A percentile compares a stretch with the other conserved stretches of the same genome.
These are phyloP conservation scores for Cephus nigrinus DNA, from an alignment of 2,888 invertebrate species.

Conservation along the genomic window DNA sequence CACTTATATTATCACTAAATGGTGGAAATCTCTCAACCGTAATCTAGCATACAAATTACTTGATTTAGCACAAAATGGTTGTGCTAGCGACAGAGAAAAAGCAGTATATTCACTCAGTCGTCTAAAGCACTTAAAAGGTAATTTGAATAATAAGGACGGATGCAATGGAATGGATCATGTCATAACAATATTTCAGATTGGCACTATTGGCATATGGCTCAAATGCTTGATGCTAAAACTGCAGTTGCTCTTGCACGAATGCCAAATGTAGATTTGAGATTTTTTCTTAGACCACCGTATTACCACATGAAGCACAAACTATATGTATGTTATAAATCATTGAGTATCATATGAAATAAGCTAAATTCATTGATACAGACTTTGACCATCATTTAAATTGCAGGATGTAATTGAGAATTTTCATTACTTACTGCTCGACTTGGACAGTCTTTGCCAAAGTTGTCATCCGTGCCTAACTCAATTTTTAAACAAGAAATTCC, in stretches of 20 bases:
- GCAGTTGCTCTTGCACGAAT: constrained; percentile 83
- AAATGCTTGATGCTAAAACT: constrained; percentile 81
- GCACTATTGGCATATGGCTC: constrained; percentile 80
- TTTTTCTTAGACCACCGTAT: constrained; percentile 79
- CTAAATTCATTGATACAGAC: not conserved
- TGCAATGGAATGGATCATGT: constrained; percentile 5
- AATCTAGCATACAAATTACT: constrained; percentile 76
- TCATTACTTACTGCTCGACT: constrained; percentile 45
- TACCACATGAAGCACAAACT: constrained; percentile 64
- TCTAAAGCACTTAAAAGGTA: constrained; percentile 74
- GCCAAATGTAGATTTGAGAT: constrained; percentile 75
- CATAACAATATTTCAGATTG: constrained; percentile 63
- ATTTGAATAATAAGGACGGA: not conserved
- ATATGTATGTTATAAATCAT: constrained; percentile 60
- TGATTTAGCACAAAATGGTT: constrained; percentile 75
- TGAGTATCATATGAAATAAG: not conserved
- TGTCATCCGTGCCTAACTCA: constrained; percentile 56
- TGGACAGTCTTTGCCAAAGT: constrained; percentile 49
- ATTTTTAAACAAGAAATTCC: constrained; percentile 57
- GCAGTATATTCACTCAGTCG: constrained; percentile 76
- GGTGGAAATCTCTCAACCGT: constrained; percentile 75
- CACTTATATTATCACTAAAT: constrained; percentile 54
- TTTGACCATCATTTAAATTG: not conserved
- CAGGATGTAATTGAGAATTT: constrained; percentile 56
- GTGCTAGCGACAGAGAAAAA: constrained; percentile 71